A percentile compares a stretch with the other conserved stretches of the same genome.
These are phyloP conservation scores for Sitobion miscanthi DNA, from an alignment of 1,140 invertebrate genomes.

Conservation along the genomic window DNA sequence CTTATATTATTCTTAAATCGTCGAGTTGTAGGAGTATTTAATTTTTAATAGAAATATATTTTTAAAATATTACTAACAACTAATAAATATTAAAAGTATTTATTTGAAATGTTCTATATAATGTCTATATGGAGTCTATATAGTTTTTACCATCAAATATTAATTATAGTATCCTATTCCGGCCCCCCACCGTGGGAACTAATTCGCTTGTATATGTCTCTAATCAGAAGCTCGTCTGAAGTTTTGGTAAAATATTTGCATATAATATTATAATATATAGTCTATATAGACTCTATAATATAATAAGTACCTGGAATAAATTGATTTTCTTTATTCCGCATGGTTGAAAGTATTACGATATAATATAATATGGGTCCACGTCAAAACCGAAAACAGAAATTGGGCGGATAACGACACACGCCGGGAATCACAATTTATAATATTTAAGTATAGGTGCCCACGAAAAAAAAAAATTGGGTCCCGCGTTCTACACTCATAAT, in stretches of 20 bases:
- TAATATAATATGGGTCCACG: no score
- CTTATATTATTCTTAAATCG: background rate
- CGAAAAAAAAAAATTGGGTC: background rate
- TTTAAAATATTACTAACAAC: background rate
- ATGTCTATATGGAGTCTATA: background rate
- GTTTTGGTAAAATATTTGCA: background rate
- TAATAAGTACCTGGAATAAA: no score
- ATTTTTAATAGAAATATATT: background rate
- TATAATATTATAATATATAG: background rate
- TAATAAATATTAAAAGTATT: background rate
- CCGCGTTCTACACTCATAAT: background rate
- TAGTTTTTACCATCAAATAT: background rate
- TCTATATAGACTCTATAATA: no score
- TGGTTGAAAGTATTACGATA: background rate
- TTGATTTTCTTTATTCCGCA: background rate
- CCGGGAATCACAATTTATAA: background rate
- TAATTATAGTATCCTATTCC: background rate
- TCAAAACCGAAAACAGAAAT: no score
- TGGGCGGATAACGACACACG: background rate
- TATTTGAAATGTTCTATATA: background rate
- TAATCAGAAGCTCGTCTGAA: background rate
- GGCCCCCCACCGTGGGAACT: background rate
- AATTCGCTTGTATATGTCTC: background rate
- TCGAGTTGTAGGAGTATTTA: background rate
- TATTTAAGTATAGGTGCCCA: background rate